Percentiles rank a stretch among this genome's conserved stretches.
These are phyloP conservation scores for Melanocharis versteri DNA, from an alignment of 2,113 vertebrate species.

Conservation along the genomic window DNA sequence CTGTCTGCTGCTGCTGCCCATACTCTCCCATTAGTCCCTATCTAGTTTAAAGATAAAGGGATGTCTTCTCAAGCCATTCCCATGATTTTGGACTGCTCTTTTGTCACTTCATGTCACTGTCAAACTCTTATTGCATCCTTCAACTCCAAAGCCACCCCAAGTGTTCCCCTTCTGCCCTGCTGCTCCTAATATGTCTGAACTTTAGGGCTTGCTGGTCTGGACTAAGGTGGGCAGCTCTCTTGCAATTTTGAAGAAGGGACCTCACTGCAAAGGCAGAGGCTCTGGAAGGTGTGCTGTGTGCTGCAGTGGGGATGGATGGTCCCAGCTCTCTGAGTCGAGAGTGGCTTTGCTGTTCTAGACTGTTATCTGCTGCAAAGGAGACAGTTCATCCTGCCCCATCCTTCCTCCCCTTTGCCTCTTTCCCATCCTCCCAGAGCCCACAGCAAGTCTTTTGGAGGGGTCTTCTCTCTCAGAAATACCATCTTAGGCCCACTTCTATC, in stretches of 20 bases:
- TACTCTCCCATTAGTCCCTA: neutral
- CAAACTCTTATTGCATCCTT: neutral
- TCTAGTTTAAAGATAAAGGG: neutral
- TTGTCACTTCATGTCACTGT: neutral
- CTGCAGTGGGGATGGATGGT: rapidly evolving
- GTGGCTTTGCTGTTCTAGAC: neutral
- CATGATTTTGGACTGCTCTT: neutral
- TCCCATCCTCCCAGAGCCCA: neutral
- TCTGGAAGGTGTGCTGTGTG: neutral
- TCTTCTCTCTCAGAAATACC: neutral
- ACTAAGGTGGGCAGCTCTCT: neutral
- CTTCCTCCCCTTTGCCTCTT: neutral
- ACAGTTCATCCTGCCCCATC: neutral
- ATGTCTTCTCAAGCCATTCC: neutral
- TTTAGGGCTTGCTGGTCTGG: neutral
- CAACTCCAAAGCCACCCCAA: neutral
- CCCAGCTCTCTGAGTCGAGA: rapidly evolving
- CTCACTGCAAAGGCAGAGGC: neutral
- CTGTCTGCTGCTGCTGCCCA: neutral
- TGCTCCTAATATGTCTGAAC: neutral
- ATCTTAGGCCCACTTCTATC: neutral
- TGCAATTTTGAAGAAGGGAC: neutral
- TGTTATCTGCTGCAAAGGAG: neutral
- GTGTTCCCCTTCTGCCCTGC: neutral
- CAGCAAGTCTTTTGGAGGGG: neutral